Conservation (phyloP, 1,140 invertebrate species). For the Nasonia longicornis region DNA sequence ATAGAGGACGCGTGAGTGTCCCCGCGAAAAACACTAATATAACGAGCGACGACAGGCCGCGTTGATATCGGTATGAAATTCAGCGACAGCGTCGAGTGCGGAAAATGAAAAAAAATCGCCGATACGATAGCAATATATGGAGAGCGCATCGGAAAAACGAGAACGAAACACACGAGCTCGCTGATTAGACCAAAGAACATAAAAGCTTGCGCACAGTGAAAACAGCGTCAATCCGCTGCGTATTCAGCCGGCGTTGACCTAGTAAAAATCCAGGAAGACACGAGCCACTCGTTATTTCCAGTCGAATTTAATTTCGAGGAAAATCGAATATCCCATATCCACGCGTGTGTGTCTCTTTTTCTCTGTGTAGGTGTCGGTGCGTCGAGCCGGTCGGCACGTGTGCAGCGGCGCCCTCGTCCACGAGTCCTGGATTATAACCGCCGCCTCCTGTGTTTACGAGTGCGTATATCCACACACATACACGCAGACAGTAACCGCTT, state of each 20-base stretch:
- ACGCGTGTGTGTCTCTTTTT: not conserved
- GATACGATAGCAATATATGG: not conserved
- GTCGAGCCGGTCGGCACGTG: slow-evolving; percentile 61
- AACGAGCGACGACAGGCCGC: not conserved
- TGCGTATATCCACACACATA: slow-evolving; percentile 18
- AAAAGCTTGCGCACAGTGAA: not conserved
- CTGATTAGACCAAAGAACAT: not conserved
- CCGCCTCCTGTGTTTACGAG: slow-evolving; percentile 67
- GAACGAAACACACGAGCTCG: not conserved
- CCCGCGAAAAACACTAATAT: not conserved
- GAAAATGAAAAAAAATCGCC: not conserved
- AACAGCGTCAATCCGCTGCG: not conserved
- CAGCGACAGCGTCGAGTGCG: too few species aligned
- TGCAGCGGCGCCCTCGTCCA: slow-evolving; percentile 70
- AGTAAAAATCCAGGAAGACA: slow-evolving; percentile 46
- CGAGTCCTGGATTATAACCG: slow-evolving; percentile 67
- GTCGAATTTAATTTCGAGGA: slow-evolving; percentile 38
- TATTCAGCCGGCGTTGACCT: slow-evolving; percentile 39
- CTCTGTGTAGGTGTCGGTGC: slow-evolving; percentile 63
- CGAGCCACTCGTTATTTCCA: slow-evolving; percentile 48
- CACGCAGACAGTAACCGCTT: not conserved
- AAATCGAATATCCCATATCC: slow-evolving; percentile 21
- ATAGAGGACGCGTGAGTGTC: not conserved
- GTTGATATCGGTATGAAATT: not conserved
- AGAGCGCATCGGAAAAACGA: not conserved